Evolutionary conservation across 2,113 vertebrate species (phyloP), one percentile per base, ranked within the genome.

Genomic region (Aix galericulata): DNA sequence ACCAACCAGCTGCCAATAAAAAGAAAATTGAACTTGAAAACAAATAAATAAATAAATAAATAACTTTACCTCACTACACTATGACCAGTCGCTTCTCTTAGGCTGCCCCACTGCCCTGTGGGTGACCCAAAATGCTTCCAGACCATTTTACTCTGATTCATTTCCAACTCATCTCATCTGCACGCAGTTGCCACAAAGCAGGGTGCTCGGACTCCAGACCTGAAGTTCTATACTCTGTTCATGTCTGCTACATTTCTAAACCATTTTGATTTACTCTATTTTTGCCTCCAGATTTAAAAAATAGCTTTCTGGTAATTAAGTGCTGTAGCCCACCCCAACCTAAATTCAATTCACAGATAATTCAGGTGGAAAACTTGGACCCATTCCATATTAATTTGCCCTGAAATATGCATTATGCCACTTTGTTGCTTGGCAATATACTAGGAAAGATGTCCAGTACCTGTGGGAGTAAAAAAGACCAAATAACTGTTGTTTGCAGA

Each of bases 211-310:
- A 10, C 18, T 67, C 74, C 34, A 60, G 53, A 63, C 31, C 29
- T 6, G 0, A 31, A 75, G 23, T 16, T 48, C 38, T 42, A 13
- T 13, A 9, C 3, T 66, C 6, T 0, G 2, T 20, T 76, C 21
- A 29, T 0, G 0, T 11, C 36, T 58, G 32, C 12, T 2, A 1
- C 48, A 48, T 72, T 68, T 31, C 46, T 31, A n/a, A 11, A 18
- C n/a, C 16, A 4, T 32, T 72, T 40, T 16, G 14, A 50, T 66
- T 48, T 64, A n/a, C 58, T 63, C 14, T 44, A 4, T 38, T 64
- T 64, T 64, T 40, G 55, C 4, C 27, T 2, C 4, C 7, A 34
- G 46, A 12, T 73, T 75, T 66, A 75, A 89, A 89, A 91, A 42
- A 16, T 1, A 50, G 23, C 7, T 80, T 91, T 69, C 62, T 80